Percentiles rank a stretch among this genome's conserved stretches.
phyloP scores from a whole-genome alignment of 2,113 vertebrate species.

The Brienomyrus longianalis region DNA sequence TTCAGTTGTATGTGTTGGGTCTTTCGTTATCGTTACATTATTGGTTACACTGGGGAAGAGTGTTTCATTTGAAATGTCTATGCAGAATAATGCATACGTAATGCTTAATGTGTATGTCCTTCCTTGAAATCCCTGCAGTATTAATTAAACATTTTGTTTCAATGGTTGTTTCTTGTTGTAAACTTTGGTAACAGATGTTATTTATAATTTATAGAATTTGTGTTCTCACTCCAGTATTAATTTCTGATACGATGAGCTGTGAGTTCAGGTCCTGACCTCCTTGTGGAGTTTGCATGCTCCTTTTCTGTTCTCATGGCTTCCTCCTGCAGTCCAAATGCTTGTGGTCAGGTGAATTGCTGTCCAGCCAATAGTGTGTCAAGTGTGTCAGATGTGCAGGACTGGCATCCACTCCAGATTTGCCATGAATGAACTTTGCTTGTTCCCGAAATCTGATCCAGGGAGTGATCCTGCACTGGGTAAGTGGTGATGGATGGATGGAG shows the following conservation, averaged over 20 bases:
- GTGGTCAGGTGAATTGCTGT: not conserved
- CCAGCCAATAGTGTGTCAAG: not conserved
- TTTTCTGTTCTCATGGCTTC: not conserved
- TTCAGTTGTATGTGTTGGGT: not conserved
- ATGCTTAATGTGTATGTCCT: not conserved
- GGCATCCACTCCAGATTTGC: not conserved
- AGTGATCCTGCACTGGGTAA: not conserved
- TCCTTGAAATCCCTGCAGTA: not conserved
- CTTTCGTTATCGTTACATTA: not conserved
- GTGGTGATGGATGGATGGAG: not conserved
- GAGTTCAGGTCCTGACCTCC: not conserved
- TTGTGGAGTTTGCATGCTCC: not conserved
- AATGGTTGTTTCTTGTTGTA: not conserved
- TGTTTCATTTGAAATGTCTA: not conserved
- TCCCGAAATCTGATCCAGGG: not conserved
- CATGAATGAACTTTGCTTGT: not conserved
- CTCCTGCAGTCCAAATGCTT: not conserved
- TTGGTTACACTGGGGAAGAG: not conserved
- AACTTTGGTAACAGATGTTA: not conserved
- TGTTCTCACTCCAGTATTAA: not conserved
- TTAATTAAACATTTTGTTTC: constrained; percentile 10
- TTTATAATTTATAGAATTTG: not conserved
- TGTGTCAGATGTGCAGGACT: not conserved
- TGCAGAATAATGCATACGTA: not conserved
- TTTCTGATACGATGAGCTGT: not conserved